phyloP scores from a whole-genome alignment of 2,888 invertebrate species.

The Antheraea yamamai region DNA sequence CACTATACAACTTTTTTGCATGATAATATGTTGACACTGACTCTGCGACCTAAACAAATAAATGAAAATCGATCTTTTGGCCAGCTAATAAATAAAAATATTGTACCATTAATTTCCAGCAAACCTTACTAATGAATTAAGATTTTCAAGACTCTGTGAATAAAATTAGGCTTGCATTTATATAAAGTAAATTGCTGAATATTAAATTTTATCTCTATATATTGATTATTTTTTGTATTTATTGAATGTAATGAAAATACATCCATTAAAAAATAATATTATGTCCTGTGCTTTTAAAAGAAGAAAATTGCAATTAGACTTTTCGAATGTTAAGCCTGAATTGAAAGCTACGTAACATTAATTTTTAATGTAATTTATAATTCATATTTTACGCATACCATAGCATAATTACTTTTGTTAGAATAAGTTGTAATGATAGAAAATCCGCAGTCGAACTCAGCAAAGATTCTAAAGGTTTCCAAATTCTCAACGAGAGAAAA shows the following conservation, averaged over 20 bases:
- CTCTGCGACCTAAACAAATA: no score
- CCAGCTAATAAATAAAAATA: neutral
- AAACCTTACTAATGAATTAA: neutral
- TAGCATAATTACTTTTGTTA: no score
- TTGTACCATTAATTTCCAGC: neutral
- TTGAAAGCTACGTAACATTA: no score
- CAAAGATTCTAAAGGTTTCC: neutral
- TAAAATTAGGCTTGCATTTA: neutral
- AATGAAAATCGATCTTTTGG: neutral
- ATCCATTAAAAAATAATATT: no score
- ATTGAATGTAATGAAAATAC: no score
- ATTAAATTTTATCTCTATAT: neutral
- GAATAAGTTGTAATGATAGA: neutral
- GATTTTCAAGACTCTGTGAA: neutral
- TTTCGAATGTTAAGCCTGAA: no score
- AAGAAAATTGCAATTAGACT: no score
- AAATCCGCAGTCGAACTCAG: neutral
- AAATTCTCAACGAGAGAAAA: neutral
- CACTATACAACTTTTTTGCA: no score
- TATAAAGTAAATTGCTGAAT: neutral
- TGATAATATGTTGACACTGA: no score
- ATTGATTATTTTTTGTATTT: neutral
- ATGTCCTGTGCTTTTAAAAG: no score
- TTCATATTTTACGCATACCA: neutral
- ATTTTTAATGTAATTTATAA: neutral